Evolutionary conservation across 2,888 invertebrate genomes (phyloP).

Genomic region (Yponomeuta evonymella): DNA sequence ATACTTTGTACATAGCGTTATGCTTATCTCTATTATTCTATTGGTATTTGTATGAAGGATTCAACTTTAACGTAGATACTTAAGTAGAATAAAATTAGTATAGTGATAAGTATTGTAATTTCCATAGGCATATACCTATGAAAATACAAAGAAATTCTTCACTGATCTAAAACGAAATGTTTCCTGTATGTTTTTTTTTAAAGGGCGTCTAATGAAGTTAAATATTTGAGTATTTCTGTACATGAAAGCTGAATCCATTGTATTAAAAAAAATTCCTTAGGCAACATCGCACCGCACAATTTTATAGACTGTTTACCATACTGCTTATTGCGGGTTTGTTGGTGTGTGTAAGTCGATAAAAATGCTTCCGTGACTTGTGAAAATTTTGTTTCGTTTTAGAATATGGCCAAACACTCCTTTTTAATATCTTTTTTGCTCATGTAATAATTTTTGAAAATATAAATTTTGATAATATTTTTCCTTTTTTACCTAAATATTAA

Average conservation of each 20-base stretch:
- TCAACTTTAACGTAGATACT: conserved; percentile 52
- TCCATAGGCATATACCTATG: too few relatives aligned
- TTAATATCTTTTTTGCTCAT: conserved; percentile 72
- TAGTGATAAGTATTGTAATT: too few relatives aligned
- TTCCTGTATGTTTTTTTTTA: too few relatives aligned
- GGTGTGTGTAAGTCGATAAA: conserved; percentile 70
- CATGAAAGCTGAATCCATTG: conserved; percentile 53
- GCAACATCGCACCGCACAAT: conserved; percentile 67
- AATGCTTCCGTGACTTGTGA: conserved; percentile 33
- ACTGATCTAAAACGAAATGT: too few relatives aligned
- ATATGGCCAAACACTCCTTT: conserved; percentile 72
- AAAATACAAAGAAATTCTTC: too few relatives aligned
- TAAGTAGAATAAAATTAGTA: not conserved
- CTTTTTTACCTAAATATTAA: conserved; percentile 75
- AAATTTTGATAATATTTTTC: conserved; percentile 76
- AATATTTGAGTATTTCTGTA: not conserved
- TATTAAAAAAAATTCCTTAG: conserved; percentile 25
- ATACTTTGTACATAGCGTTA: conserved; percentile 73
- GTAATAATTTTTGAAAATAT: conserved; percentile 77
- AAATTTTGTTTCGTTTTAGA: conserved; percentile 38
- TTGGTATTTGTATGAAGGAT: conserved; percentile 48
- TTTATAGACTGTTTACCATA: conserved; percentile 65
- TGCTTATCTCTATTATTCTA: conserved; percentile 69
- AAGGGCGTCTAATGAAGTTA: not conserved
- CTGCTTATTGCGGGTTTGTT: conserved; percentile 59